Evolutionary conservation across 2,797 vertebrate genomes (phyloP).

Genomic region (Acipenser ruthenus): DNA sequence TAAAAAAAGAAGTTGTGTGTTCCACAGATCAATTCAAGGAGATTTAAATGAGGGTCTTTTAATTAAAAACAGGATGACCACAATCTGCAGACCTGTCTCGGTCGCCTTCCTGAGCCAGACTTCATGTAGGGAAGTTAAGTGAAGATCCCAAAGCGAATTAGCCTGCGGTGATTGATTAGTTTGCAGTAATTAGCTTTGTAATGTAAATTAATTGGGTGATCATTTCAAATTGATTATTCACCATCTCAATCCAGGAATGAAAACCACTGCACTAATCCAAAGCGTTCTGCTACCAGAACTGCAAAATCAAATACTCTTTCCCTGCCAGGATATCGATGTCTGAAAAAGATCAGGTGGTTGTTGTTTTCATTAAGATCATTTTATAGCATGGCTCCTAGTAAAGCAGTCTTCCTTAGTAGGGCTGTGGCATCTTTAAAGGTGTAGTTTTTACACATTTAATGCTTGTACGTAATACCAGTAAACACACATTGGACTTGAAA

Average conservation of each 20-base stretch:
- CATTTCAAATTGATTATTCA: too few species aligned
- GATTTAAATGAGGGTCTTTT: background rate
- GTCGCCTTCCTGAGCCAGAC: constrained; percentile 10
- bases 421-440: background rate
- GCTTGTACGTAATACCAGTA: too few species aligned
- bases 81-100: background rate
- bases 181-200: constrained; percentile 59
- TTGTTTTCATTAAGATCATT: background rate
- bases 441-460: too few species aligned
- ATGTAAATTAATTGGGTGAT: constrained; percentile 36
- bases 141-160: constrained; percentile 42
- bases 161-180: constrained; percentile 65
- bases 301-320: background rate
- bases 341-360: background rate
- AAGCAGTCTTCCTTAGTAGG: background rate
- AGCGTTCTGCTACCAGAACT: background rate
- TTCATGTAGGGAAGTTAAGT: constrained; percentile 6
- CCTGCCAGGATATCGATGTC: background rate
- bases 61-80: background rate
- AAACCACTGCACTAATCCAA: background rate
- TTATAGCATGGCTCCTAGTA: background rate
- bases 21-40: too few species aligned
- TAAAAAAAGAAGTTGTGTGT: too few species aligned
- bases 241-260: background rate
- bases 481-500: too few species aligned